Evolutionary conservation across 1,140 invertebrate genomes (phyloP).

Genomic region (Manduca sexta): DNA sequence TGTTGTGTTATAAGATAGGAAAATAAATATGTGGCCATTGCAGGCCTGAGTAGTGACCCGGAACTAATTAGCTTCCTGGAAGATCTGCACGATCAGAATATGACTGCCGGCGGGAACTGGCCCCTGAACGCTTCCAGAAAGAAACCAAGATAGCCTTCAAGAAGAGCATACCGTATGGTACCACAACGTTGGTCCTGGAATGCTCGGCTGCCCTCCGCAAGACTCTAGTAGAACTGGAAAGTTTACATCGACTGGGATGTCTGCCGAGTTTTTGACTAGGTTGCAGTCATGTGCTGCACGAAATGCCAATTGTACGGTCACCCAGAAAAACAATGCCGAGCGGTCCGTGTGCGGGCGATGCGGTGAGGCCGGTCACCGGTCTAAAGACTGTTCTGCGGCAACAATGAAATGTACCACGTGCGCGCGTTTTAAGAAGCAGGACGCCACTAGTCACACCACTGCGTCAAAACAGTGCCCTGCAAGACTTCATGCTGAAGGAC

Average conservation of each 20-base stretch:
- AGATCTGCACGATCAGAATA: no score
- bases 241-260: constrained; percentile 16
- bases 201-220: no score
- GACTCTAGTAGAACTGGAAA: neutral
- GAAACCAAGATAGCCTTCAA: no score
- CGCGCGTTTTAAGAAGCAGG: constrained; percentile 4
- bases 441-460: constrained; percentile 7
- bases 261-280: constrained; percentile 10
- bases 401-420: constrained; percentile 18
- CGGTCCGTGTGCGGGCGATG: constrained; percentile 16
- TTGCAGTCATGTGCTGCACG: constrained; percentile 18
- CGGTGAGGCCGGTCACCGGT: constrained; percentile 14
- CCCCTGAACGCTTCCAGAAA: no score
- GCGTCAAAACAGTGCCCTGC: constrained; percentile 15
- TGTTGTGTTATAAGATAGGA: no score
- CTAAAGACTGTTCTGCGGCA: constrained; percentile 7
- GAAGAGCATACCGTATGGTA: neutral
- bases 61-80: neutral
- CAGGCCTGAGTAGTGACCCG: no score
- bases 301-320: constrained; percentile 33
- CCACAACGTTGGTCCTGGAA: neutral
- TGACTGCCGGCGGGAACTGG: no score
- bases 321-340: constrained; percentile 22
- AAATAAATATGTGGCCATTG: no score
- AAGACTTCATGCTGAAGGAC: constrained; percentile 4